Evolutionary conservation across 2,888 invertebrate genomes (phyloP).

Genomic region (Cephalotes varians): DNA sequence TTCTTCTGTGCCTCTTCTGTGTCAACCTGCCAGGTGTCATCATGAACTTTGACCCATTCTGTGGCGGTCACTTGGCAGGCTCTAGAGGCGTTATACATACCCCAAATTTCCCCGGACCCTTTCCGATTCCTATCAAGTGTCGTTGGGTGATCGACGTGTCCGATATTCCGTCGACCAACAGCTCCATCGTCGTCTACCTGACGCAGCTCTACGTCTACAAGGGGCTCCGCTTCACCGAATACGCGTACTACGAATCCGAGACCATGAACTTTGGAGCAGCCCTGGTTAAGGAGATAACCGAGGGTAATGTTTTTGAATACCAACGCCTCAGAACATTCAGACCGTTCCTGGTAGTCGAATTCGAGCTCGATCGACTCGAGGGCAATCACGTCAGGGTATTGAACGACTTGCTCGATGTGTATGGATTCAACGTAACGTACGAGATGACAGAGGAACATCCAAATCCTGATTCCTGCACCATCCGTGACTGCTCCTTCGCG

Average conservation of each 20-base stretch:
- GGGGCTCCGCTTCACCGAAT: constrained; percentile 92
- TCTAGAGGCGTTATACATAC: constrained; percentile 92
- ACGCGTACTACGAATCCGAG: constrained; percentile 91
- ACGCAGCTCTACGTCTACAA: constrained; percentile 95
- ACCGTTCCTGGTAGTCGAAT: constrained; percentile 93
- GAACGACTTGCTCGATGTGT: constrained; percentile 93
- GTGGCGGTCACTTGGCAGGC: constrained; percentile 90
- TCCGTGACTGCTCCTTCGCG: constrained; percentile 93
- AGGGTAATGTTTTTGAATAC: constrained; percentile 89
- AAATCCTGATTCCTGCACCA: constrained; percentile 90
- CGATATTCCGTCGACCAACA: constrained; percentile 86
- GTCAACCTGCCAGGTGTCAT: constrained; percentile 28
- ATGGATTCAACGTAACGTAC: constrained; percentile 97
- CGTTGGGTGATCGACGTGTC: constrained; percentile 96
- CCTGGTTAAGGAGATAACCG: constrained; percentile 90
- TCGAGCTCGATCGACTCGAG: constrained; percentile 90
- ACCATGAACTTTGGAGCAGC: constrained; percentile 89
- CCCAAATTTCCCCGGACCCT: constrained; percentile 94
- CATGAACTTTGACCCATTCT: constrained; percentile 81
- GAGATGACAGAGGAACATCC: constrained; percentile 89
- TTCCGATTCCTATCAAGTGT: constrained; percentile 93
- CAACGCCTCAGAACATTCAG: constrained; percentile 89
- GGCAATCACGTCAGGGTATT: constrained; percentile 94
- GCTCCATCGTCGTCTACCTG: constrained; percentile 94
- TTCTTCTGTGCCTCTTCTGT: constrained; percentile 57